phyloP scores from a whole-genome alignment of 2,888 invertebrate genomes.

The Pammene aurita region DNA sequence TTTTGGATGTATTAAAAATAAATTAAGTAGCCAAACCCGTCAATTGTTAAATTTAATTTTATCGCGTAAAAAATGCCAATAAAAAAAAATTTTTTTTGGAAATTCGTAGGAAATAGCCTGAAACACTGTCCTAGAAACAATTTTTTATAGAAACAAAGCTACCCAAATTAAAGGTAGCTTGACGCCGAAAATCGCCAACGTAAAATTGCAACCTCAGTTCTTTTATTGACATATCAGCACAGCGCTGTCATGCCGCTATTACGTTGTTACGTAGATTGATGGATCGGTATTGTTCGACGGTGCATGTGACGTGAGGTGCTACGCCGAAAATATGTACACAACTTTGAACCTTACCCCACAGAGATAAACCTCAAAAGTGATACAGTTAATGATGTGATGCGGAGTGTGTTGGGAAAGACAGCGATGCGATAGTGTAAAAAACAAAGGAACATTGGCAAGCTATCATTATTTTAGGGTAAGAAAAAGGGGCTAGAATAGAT shows the following conservation, averaged over 20 bases:
- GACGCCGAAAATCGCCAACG: neutral
- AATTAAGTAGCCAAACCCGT: too few species aligned
- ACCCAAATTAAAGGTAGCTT: neutral
- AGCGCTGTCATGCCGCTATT: slow-evolving; percentile 12
- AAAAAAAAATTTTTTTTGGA: too few species aligned
- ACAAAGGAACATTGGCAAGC: neutral
- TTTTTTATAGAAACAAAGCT: neutral
- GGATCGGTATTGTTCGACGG: slow-evolving; percentile 12
- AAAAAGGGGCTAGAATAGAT: neutral
- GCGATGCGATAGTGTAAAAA: slow-evolving; percentile 1
- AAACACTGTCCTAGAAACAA: too few species aligned
- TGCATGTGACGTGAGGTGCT: neutral
- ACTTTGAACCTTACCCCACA: neutral
- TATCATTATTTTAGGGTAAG: slow-evolving; percentile 3
- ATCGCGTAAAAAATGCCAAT: too few species aligned
- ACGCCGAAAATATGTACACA: neutral
- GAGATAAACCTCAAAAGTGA: neutral
- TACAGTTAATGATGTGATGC: neutral
- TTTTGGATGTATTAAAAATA: too few species aligned
- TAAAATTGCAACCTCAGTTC: slow-evolving; percentile 3
- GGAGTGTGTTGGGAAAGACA: neutral
- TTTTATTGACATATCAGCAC: slow-evolving; percentile 19
- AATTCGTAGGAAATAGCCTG: too few species aligned
- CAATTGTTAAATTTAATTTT: too few species aligned
- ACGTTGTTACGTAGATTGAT: slow-evolving; percentile 26